phyloP scores from a whole-genome alignment of 2,888 invertebrate genomes.

The Apotomis turbidana region DNA sequence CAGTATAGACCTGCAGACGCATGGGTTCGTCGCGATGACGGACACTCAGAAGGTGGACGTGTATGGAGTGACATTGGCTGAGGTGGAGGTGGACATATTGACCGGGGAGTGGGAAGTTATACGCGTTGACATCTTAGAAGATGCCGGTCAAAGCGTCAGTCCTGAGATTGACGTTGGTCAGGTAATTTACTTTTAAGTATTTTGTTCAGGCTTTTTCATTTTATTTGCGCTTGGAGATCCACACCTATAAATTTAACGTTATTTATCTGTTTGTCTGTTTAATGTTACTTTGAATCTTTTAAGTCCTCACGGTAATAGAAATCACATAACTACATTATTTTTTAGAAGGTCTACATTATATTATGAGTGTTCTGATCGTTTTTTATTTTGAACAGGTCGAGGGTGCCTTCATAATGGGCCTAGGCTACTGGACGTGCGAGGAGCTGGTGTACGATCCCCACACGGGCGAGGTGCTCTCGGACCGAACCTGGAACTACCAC shows the following conservation, averaged over 20 bases:
- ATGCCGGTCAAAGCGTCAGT: constrained; percentile 87
- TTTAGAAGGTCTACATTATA: too few relatives aligned
- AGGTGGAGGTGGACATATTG: constrained; percentile 89
- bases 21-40: constrained; percentile 58
- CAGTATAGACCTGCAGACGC: constrained; percentile 66
- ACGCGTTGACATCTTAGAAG: constrained; percentile 87
- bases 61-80: constrained; percentile 84
- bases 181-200: constrained; percentile 53
- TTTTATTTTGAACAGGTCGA: constrained; percentile 66
- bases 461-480: constrained; percentile 85
- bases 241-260: too few relatives aligned
- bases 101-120: constrained; percentile 87
- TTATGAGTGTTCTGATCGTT: not conserved
- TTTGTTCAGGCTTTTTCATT: not conserved
- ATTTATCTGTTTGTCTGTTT: too few relatives aligned
- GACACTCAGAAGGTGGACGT: constrained; percentile 64
- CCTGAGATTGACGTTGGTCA: constrained; percentile 88
- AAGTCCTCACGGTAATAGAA: too few relatives aligned
- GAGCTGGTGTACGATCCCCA: constrained; percentile 81
- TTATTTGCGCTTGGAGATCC: not conserved
- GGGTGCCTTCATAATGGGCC: constrained; percentile 87
- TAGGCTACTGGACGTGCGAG: constrained; percentile 87
- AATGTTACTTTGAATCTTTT: too few relatives aligned
- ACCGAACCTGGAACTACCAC: constrained; percentile 88
- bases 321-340: too few relatives aligned